phyloP scores from a whole-genome alignment of 2,113 vertebrate genomes.

The Aramus guarauna region DNA sequence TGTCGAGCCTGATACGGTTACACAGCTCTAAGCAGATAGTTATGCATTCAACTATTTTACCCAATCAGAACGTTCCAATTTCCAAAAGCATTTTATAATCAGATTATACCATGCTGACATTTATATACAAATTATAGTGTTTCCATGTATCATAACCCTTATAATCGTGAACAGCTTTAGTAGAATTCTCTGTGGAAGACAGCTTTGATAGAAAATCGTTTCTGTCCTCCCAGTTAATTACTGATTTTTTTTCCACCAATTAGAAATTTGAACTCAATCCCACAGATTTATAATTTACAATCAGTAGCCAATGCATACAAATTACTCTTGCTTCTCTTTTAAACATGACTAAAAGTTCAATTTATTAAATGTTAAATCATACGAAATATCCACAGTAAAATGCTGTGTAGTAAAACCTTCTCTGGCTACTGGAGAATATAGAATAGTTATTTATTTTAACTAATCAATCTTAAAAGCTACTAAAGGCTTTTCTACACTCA shows the following conservation, averaged over 20 bases:
- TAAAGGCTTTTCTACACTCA: conserved; percentile 39
- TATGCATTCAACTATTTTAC: background rate
- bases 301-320: conserved; percentile 63
- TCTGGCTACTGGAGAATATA: conserved; percentile 11
- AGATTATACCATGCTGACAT: conserved; percentile 59
- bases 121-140: conserved; percentile 65
- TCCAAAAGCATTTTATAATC: conserved; percentile 51
- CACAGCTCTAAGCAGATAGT: background rate
- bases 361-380: conserved; percentile 64
- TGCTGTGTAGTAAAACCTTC: conserved; percentile 34
- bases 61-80: background rate
- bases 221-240: conserved; percentile 68
- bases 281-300: conserved; percentile 69
- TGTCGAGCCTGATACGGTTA: background rate
- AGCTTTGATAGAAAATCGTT: conserved; percentile 67
- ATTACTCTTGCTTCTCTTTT: conserved; percentile 56
- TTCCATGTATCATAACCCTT: conserved; percentile 53
- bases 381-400: conserved; percentile 47
- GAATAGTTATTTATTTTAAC: conserved; percentile 59
- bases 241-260: conserved; percentile 64
- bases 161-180: conserved; percentile 59
- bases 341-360: conserved; percentile 56
- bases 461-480: conserved; percentile 51
- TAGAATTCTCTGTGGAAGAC: conserved; percentile 62
- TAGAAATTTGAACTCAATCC: conserved; percentile 71